A percentile compares a stretch with the other conserved stretches of the same genome.
Evolutionary conservation across 2,797 vertebrate species (phyloP).

Genomic region (Periparus ater): DNA sequence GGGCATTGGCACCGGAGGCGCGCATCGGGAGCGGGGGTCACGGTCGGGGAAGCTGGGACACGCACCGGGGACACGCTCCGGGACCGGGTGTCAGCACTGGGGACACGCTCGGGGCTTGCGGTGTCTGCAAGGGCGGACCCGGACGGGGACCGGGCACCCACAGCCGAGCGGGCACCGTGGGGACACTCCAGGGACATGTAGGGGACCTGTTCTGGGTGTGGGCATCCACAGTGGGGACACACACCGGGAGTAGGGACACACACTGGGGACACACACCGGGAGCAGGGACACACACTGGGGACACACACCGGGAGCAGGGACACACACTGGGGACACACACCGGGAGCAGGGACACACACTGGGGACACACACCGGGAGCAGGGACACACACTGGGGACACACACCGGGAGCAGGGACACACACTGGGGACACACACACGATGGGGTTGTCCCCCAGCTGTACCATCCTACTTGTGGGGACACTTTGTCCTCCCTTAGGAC

Average conservation of each 20-base stretch:
- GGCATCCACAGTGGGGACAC: neutral
- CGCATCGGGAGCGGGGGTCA: neutral
- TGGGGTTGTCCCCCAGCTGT: rapidly evolving
- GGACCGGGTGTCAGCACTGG: neutral
- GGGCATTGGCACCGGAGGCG: neutral
- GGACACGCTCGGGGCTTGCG: neutral
- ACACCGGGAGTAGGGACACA: neutral
- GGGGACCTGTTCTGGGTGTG: neutral
- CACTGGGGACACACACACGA: rapidly evolving
- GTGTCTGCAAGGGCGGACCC: neutral
- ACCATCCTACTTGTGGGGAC: neutral
- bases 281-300: neutral
- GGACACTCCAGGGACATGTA: rapidly evolving
- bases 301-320: neutral
- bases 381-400: neutral
- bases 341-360: rapidly evolving
- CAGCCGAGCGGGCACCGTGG: neutral
- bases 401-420: neutral
- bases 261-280: rapidly evolving
- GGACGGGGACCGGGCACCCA: too few relatives aligned
- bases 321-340: neutral
- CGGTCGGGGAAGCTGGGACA: neutral
- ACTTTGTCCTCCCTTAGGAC: neutral
- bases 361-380: rapidly evolving
- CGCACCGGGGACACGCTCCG: neutral